These are phyloP conservation scores for Slavum lentiscoides DNA, from an alignment of 2,888 invertebrate genomes.

Conservation along the genomic window DNA sequence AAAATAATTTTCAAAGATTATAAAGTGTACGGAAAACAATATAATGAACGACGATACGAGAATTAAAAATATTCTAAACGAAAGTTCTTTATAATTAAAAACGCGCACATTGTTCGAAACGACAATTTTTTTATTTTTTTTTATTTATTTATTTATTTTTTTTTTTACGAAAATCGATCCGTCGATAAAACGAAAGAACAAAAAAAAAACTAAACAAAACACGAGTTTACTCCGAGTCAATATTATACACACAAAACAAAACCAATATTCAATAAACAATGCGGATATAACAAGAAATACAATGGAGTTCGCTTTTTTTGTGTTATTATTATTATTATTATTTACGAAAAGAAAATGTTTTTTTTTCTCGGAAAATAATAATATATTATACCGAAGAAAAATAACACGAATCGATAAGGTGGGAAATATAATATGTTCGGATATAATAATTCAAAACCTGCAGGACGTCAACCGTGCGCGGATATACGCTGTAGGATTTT, in stretches of 20 bases:
- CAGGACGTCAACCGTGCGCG: too few relatives aligned
- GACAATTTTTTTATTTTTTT: too few relatives aligned
- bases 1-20: not conserved
- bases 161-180: not conserved
- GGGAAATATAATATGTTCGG: not conserved
- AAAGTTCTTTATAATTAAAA: conserved; percentile 1
- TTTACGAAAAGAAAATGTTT: conserved; percentile 4
- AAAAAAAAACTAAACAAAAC: not conserved
- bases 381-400: not conserved
- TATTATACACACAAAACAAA: conserved; percentile 6
- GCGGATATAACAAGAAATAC: not conserved
- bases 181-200: conserved; percentile 1
- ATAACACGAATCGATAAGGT: not conserved
- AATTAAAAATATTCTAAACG: not conserved
- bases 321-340: conserved; percentile 1
- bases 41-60: not conserved
- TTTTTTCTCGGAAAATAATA: not conserved
- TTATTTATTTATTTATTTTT: too few relatives aligned
- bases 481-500: too few relatives aligned
- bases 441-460: too few relatives aligned
- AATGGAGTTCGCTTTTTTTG: not conserved
- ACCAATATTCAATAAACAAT: conserved; percentile 9
- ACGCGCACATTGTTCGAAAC: not conserved
- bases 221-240: not conserved
- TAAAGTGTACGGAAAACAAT: not conserved